Conservation (phyloP, 2,888 invertebrate genomes). For the Caenorhabditis sulstoni region DNA sequence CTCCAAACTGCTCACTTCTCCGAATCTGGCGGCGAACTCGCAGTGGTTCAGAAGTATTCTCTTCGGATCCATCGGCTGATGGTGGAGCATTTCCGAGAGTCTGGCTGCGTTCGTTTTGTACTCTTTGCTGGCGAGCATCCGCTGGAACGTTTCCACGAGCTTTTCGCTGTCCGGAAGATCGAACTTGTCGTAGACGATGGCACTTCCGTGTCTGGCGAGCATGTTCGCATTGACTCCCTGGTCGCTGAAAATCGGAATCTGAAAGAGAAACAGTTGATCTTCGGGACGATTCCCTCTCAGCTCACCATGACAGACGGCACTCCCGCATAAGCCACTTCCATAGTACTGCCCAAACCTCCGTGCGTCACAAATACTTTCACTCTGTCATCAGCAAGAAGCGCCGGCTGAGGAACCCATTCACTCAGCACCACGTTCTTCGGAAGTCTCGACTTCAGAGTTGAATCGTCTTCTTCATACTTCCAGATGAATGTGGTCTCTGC, state of each 20-base stretch:
- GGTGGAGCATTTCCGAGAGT: conserved; percentile 37
- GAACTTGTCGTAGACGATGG: conserved; percentile 52
- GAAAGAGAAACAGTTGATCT: neutral
- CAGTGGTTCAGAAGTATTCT: conserved; percentile 30
- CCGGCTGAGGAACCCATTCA: conserved; percentile 47
- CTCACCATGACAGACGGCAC: conserved; percentile 38
- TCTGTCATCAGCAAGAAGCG: conserved; percentile 32
- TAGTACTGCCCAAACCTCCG: conserved; percentile 49
- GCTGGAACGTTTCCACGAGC: conserved; percentile 32
- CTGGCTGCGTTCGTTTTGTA: conserved; percentile 25
- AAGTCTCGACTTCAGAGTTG: conserved; percentile 1
- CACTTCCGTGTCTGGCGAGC: conserved; percentile 51
- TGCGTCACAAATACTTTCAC: conserved; percentile 38
- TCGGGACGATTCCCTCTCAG: neutral
- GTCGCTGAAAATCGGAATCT: conserved; percentile 51
- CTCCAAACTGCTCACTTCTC: conserved; percentile 42
- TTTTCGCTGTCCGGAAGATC: conserved; percentile 39
- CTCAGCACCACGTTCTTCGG: conserved; percentile 36
- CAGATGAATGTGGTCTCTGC: conserved; percentile 51
- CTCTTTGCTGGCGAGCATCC: conserved; percentile 34
- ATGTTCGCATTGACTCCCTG: conserved; percentile 40
- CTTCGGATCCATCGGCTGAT: conserved; percentile 41
- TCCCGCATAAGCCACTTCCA: conserved; percentile 51
- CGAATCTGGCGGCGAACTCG: conserved; percentile 47
- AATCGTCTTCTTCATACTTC: conserved; percentile 57